Percentiles rank a stretch among this genome's conserved stretches.
Evolutionary conservation across 2,888 invertebrate species (phyloP).

Genomic region (Limnephilus auricula): DNA sequence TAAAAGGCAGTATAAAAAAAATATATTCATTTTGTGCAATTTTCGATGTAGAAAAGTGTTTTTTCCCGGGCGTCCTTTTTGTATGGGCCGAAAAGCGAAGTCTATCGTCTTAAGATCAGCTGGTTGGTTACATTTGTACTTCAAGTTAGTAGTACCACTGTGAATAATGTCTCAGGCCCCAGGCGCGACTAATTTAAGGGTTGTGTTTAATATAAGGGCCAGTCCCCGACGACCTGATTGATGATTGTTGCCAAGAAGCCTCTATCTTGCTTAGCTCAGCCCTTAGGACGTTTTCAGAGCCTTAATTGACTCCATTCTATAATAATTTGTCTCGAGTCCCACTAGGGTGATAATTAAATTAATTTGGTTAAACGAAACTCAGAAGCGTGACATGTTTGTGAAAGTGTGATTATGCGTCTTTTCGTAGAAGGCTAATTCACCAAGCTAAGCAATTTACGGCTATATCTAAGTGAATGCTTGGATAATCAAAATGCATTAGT

Average conservation of each 20-base stretch:
- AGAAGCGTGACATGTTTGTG: not conserved
- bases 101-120: no score
- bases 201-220: not conserved
- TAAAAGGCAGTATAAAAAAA: no score
- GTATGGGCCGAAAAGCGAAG: no score
- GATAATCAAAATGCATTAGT: not conserved
- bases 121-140: no score
- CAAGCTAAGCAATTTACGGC: not conserved
- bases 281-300: not conserved
- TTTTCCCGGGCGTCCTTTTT: no score
- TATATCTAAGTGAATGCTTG: not conserved
- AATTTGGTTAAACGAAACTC: not conserved
- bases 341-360: not conserved
- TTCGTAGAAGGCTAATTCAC: not conserved
- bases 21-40: no score
- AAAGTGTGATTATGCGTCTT: not conserved
- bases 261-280: not conserved
- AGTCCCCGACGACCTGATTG: not conserved
- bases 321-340: not conserved
- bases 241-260: not conserved
- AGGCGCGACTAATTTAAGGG: not conserved
- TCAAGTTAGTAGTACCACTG: no score
- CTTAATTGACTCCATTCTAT: not conserved
- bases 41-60: no score
- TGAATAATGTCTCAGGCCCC: not conserved